Evolutionary conservation across 2,888 invertebrate genomes (phyloP).

Genomic region (Dasypolia templi): DNA sequence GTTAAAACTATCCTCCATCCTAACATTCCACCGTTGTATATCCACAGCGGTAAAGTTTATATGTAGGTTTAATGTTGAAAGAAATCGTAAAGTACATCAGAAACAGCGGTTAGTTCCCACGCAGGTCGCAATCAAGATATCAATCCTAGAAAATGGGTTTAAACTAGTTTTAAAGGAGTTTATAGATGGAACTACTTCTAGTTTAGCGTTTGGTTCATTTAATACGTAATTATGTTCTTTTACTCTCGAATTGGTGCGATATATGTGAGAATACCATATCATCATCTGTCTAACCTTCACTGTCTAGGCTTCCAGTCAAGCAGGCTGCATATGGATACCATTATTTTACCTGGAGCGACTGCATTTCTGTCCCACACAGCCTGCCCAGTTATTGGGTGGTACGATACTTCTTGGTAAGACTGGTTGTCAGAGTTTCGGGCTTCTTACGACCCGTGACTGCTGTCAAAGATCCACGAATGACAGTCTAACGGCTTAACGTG

Average conservation of each 20-base stretch:
- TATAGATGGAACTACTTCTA: background rate
- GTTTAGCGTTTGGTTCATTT: conserved; percentile 2
- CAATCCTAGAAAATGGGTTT: conserved; percentile 61
- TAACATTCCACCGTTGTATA: conserved; percentile 6
- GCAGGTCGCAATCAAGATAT: conserved; percentile 62
- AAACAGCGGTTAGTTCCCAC: conserved; percentile 55
- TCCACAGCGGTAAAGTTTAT: conserved; percentile 30
- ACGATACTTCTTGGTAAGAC: too few relatives aligned
- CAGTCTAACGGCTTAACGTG: too few relatives aligned
- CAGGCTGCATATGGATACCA: too few relatives aligned
- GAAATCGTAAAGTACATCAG: conserved; percentile 56
- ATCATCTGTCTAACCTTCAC: too few relatives aligned
- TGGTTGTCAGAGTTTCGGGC: too few relatives aligned
- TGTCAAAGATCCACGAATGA: too few relatives aligned
- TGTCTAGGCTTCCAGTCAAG: too few relatives aligned
- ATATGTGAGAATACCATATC: background rate
- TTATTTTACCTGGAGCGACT: too few relatives aligned
- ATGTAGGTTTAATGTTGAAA: conserved; percentile 39
- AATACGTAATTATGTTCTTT: background rate
- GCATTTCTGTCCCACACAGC: too few relatives aligned
- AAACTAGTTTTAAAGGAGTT: conserved; percentile 41
- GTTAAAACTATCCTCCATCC: background rate
- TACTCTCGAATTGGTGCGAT: background rate
- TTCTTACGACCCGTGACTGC: too few relatives aligned
- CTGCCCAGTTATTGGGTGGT: too few relatives aligned